Evolutionary conservation across 1,140 invertebrate genomes (phyloP).

Genomic region (Ctenoplectra terminalis): DNA sequence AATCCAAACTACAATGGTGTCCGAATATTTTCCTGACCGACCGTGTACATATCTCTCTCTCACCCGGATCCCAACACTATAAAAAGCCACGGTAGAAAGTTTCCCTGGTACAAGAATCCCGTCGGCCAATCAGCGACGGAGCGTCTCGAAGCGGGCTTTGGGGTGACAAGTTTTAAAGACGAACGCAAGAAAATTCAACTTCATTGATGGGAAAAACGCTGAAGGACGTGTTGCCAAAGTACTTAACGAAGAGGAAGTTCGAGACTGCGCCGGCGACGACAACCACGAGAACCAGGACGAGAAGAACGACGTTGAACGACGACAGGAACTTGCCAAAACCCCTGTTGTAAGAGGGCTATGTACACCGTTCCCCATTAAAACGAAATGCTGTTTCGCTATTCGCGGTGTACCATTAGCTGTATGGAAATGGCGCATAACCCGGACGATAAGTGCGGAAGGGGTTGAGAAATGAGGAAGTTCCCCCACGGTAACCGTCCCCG

Average conservation of each 20-base stretch:
- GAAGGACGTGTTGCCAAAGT: constrained; percentile 62
- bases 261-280: constrained; percentile 20
- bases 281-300: constrained; percentile 25
- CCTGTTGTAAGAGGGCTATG: constrained; percentile 47
- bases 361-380: constrained; percentile 67
- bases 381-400: constrained; percentile 71
- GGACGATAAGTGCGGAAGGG: constrained; percentile 71
- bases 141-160: neutral
- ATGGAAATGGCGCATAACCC: constrained; percentile 71
- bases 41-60: no score
- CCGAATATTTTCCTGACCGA: no score
- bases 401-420: constrained; percentile 67
- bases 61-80: no score
- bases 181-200: constrained; percentile 51
- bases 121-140: constrained; percentile 15
- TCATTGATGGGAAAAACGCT: constrained; percentile 56
- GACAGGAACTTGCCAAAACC: constrained; percentile 64
- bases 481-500: constrained; percentile 61
- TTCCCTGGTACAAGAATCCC: neutral
- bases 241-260: constrained; percentile 68
- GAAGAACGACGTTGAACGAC: constrained; percentile 27
- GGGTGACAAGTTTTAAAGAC: constrained; percentile 39
- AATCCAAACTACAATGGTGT: no score
- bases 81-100: neutral
- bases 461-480: constrained; percentile 70